These are phyloP conservation scores for Prorops nasuta DNA, from an alignment of 1,140 invertebrate species.

Conservation along the genomic window DNA sequence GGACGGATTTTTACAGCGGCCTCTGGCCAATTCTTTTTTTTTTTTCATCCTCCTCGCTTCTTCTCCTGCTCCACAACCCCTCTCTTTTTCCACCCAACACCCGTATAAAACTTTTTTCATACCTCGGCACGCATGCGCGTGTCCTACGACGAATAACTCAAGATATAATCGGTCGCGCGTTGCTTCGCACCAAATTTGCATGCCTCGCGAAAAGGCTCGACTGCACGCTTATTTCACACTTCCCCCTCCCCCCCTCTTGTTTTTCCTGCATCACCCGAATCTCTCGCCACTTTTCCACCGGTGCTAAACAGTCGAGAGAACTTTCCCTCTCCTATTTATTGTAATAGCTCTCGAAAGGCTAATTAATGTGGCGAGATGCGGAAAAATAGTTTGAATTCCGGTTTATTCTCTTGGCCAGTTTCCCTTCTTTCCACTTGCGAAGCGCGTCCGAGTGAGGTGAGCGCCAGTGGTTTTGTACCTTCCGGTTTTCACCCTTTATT, in stretches of 20 bases:
- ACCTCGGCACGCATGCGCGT: slow-evolving; percentile 20
- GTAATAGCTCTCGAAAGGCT: too few species aligned
- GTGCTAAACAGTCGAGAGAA: neutral
- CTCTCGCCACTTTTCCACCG: neutral
- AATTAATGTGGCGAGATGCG: too few species aligned
- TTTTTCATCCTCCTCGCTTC: slow-evolving; percentile 3
- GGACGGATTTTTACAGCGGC: slow-evolving; percentile 48
- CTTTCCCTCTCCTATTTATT: neutral
- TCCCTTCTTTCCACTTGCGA: too few species aligned
- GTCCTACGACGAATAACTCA: slow-evolving; percentile 8
- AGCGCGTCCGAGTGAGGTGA: too few species aligned
- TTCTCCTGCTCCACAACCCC: slow-evolving; percentile 1
- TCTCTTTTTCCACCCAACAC: too few species aligned
- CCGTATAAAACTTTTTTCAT: too few species aligned
- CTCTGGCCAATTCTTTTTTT: slow-evolving; percentile 39
- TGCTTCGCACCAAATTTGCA: slow-evolving; percentile 49
- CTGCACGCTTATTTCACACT: slow-evolving; percentile 33
- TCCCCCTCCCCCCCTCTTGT: neutral
- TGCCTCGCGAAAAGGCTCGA: slow-evolving; percentile 37
- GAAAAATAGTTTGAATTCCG: too few species aligned
- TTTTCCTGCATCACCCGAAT: too few species aligned
- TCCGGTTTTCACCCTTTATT: too few species aligned
- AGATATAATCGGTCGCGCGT: slow-evolving; percentile 51
- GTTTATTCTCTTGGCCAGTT: too few species aligned
- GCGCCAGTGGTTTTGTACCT: too few species aligned